Conservation (phyloP, 2,113 vertebrate species). For the Calonectris borealis region DNA sequence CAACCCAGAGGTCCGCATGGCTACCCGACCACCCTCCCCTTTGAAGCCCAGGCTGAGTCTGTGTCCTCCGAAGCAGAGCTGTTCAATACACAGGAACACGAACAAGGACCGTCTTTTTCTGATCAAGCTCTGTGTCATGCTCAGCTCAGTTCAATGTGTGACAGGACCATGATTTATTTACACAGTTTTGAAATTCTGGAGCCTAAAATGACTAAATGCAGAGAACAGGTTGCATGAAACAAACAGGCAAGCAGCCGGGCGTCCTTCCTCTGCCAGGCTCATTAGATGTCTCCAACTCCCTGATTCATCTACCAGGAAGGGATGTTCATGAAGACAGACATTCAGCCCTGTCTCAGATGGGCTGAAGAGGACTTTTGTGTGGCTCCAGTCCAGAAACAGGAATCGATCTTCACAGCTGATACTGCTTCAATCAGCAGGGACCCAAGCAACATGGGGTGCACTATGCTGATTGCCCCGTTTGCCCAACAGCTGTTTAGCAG, state of each 20-base stretch:
- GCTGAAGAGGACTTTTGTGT: background rate
- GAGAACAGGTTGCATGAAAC: background rate
- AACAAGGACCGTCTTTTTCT: background rate
- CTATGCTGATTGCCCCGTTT: background rate
- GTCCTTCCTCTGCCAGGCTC: background rate
- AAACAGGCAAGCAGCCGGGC: background rate
- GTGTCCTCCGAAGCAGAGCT: background rate
- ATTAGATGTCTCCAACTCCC: background rate
- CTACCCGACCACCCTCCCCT: background rate
- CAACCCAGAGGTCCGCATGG: background rate
- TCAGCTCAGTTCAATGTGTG: background rate
- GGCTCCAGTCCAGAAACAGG: background rate
- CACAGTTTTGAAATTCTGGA: background rate
- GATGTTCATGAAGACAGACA: background rate
- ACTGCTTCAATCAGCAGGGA: background rate
- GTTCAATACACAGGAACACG: fast-evolving
- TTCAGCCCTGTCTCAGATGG: background rate
- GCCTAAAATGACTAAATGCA: background rate
- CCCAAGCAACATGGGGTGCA: background rate
- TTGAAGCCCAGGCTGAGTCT: background rate
- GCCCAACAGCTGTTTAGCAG: background rate
- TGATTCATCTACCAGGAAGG: background rate
- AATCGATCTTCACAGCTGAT: background rate
- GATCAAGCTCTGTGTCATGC: background rate
- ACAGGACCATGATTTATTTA: background rate